Percentiles rank a stretch among this genome's conserved stretches.
Evolutionary conservation across 2,113 vertebrate genomes (phyloP).

Genomic region (Eretmochelys imbricata): DNA sequence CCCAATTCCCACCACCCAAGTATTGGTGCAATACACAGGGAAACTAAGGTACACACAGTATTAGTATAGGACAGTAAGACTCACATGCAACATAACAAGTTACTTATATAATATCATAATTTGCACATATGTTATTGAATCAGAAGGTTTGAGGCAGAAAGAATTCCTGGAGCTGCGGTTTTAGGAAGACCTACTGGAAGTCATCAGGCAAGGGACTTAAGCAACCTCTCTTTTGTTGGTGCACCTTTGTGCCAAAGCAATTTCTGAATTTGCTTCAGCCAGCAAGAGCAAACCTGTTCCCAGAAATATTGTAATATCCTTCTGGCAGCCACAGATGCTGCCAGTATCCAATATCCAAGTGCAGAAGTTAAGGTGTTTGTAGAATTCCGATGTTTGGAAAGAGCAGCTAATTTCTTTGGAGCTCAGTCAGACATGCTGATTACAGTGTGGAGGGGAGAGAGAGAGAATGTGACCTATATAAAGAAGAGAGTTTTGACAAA

Average conservation of each 20-base stretch:
- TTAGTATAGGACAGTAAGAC: too few relatives aligned
- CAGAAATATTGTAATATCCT: slow-evolving; percentile 25
- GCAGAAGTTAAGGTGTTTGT: background rate
- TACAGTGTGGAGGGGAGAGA: background rate
- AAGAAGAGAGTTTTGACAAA: slow-evolving; percentile 19
- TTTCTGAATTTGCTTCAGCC: slow-evolving; percentile 38
- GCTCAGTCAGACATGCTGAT: background rate
- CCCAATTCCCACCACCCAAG: too few relatives aligned
- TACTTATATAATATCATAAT: background rate
- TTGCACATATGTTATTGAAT: slow-evolving; percentile 26
- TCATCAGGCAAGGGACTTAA: background rate
- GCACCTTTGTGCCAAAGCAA: background rate
- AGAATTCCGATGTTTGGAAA: background rate
- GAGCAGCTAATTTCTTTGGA: background rate
- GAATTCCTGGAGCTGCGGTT: background rate
- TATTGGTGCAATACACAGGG: too few relatives aligned
- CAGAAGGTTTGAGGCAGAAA: background rate
- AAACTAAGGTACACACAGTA: too few relatives aligned
- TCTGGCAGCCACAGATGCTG: background rate
- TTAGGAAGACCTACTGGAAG: slow-evolving; percentile 11
- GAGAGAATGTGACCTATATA: background rate
- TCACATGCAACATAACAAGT: too few relatives aligned
- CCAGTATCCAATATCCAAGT: background rate
- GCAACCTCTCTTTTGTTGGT: background rate
- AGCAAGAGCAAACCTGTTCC: slow-evolving; percentile 33